Evolutionary conservation across 2,888 invertebrate species (phyloP), one percentile per base, ranked within the genome.

Genomic region (Panopea generosa): DNA sequence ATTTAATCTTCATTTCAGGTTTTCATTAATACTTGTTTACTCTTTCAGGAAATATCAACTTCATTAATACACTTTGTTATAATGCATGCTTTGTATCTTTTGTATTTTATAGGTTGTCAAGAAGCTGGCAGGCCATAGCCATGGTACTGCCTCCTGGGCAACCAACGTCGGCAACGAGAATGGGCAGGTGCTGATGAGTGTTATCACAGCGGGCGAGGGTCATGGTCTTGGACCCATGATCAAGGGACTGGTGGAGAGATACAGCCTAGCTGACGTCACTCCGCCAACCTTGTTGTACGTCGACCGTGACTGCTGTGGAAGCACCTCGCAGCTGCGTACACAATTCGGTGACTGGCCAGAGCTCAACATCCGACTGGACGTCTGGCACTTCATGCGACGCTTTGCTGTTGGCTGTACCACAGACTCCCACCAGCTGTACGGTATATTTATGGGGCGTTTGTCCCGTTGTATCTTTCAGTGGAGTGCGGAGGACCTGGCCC

Each of bases 131-230:
- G 85, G 85, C 6, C 38, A 56, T 9, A 47, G 27, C 43, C 38
- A 55, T 7, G 62, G 67, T 1, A 85, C 86, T 0, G 84, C 85
- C 2, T 29, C 60, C 0, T 87, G 85, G 86, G 59, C 38, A 7
- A 85, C 85, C 9, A 86, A 81, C 45, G 73, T 87, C n/a, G 81
- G 86, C 6, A 86, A 86, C 61, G 86, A 85, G 68, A 52, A 77
- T 40, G 86, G 84, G 1, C 82, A 86, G 60, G 82, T 87, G n/a
- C 68, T 80, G 49, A 74, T 56, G 61, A 55, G 66, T 20, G 85
- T 87, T 14, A 27, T 87, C 20, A 87, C 85, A 2, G 53, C 66
- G 9, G 53, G 66, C 6, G 84, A 87, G 60, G 82, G 81, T 1
- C 47, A 29, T 16, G 82, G 84, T 0, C 68, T 85, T 2, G 33